Base-by-base conservation (phyloP, 2,797 vertebrate species). In the Thripadectes ignobilis region DNA sequence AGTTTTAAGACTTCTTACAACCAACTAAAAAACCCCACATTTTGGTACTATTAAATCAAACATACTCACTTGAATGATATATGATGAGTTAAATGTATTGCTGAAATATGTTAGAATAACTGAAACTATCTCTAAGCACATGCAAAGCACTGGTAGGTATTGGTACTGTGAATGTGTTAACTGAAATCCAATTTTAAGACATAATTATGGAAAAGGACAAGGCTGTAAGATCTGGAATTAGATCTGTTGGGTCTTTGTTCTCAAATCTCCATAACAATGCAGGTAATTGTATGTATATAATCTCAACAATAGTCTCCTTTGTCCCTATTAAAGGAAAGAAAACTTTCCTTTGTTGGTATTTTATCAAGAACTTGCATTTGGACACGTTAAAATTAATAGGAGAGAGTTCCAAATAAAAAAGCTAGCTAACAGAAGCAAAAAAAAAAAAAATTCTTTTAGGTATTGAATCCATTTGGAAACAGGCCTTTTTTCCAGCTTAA, bases 241-340 rank as follows among this genome's bases (percentile, higher is more conserved):
- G 41, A 76, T 93, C 82, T 93, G 41, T 96, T 94, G 45, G 30
- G 49, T 11, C 43, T 88, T 92, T 88, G 69, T 95, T 79, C 69
- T 88, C 49, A 79, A 84, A 86, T 95, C 82, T 94, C 63, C 30
- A 23, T 93, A 88, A 94, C 85, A 96, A 82, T 88, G 73, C 38
- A 84, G 55, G 72, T 94, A 93, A 76, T 90, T 91, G 66, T 94
- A 71, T 77, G 63, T 82, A 67, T 91, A 80, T 91, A 67, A 55
- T 66, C 76, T 66, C 62, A 75, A 91, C 63, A 84, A 18, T 81
- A 18, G 19, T 36, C 16, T 83, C 23, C 48, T 83, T 93, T 96
- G 58, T 94, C 19, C 61, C 32, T 85, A 0, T 75, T 89, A 57
- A 85, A 91, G 34, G 62, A 85, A 77, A 83, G 41, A 84, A 76